A percentile compares a stretch with the other conserved stretches of the same genome.
These are phyloP conservation scores for Aulostomus chinensis DNA, from an alignment of 2,797 vertebrate species.

Conservation along the genomic window DNA sequence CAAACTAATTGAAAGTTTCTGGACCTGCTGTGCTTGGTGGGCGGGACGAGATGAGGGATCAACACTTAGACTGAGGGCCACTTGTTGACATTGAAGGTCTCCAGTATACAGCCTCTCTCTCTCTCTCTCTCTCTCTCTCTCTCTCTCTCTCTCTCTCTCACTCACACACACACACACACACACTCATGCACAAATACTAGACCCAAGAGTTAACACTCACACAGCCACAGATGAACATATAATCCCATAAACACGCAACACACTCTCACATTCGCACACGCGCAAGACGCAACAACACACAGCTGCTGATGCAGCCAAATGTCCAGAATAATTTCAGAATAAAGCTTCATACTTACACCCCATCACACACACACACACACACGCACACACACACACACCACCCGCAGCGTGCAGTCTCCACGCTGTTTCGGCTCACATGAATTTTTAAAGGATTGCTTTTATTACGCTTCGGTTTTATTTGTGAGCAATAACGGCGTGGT, in stretches of 20 bases:
- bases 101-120: no score
- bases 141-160: no score
- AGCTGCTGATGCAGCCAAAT: constrained; percentile 57
- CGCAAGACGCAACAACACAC: constrained; percentile 40
- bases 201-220: no score
- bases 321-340: constrained; percentile 56
- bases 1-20: no score
- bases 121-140: no score
- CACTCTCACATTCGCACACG: constrained; percentile 9
- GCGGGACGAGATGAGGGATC: no score
- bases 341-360: constrained; percentile 6
- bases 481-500: constrained; percentile 43
- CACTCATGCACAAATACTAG: no score
- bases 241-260: background rate
- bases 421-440: constrained; percentile 39
- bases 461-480: constrained; percentile 65
- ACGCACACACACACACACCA: constrained; percentile 16
- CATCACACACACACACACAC: constrained; percentile 7
- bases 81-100: no score
- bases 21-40: no score
- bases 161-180: background rate
- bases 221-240: background rate
- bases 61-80: no score
- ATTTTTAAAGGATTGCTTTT: constrained; percentile 66
- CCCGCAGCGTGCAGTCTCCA: constrained; percentile 13